phyloP scores from a whole-genome alignment of 23 tunicate species.

The Ciona savignyi region DNA sequence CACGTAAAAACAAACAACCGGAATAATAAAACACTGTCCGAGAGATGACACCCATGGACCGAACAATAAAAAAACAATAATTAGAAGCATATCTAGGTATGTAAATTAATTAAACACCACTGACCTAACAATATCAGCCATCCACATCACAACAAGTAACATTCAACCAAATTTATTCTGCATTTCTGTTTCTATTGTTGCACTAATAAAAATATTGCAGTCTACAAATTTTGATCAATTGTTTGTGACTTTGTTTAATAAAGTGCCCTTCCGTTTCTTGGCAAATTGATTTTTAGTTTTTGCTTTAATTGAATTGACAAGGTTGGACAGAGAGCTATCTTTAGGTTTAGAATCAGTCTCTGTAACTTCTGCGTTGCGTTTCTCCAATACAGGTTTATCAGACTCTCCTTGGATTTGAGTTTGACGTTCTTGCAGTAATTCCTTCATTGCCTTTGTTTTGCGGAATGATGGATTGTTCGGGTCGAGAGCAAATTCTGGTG shows the following conservation, averaged over 20 bases:
- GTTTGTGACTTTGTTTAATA: not conserved
- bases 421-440: slow-evolving; percentile 62
- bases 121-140: no score
- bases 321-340: not conserved
- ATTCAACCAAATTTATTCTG: not conserved
- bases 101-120: no score
- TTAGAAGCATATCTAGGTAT: no score
- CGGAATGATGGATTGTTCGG: slow-evolving; percentile 67
- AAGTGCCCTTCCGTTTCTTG: not conserved
- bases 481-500: slow-evolving; percentile 65
- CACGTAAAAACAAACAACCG: slow-evolving; percentile 21
- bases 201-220: not conserved
- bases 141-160: not conserved
- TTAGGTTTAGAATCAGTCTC: not conserved
- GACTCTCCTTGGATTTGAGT: not conserved
- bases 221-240: not conserved
- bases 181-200: not conserved
- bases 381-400: not conserved
- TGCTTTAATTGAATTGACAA: slow-evolving; percentile 26
- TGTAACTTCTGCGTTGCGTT: not conserved
- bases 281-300: slow-evolving; percentile 37
- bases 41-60: not conserved
- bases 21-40: not conserved
- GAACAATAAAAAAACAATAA: no score
- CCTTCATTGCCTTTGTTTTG: slow-evolving; percentile 77